Evolutionary conservation across 2,888 invertebrate species (phyloP).

Genomic region (Buathra laborator): DNA sequence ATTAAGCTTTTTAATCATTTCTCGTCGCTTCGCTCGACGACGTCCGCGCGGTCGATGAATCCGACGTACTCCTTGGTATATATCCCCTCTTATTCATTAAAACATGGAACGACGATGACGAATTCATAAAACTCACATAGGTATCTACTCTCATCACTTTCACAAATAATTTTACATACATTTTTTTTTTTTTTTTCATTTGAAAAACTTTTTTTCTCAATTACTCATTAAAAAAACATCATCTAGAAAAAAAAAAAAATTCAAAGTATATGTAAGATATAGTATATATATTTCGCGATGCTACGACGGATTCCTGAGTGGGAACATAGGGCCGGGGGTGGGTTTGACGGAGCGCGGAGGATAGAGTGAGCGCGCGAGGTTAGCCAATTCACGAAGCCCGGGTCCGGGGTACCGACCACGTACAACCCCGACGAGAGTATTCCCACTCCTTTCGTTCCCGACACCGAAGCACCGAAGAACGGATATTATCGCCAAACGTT

Average conservation of each 20-base stretch:
- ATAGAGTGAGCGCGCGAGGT: neutral
- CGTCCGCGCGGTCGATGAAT: constrained; percentile 43
- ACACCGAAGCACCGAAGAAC: constrained; percentile 77
- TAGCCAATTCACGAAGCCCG: neutral
- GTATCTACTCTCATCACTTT: neutral
- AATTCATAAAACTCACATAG: neutral
- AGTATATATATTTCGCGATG: neutral
- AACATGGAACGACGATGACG: constrained; percentile 2
- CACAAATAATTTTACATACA: neutral
- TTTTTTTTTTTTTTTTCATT: neutral
- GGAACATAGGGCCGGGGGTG: constrained; percentile 45
- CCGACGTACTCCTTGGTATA: constrained; percentile 10
- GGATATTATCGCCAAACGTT: constrained; percentile 85
- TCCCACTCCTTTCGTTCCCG: constrained; percentile 50
- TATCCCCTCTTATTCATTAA: neutral
- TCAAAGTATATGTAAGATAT: neutral
- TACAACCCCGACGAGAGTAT: constrained; percentile 2
- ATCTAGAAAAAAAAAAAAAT: neutral
- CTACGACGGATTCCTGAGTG: constrained; percentile 10
- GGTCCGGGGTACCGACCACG: neutral
- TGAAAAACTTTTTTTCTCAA: neutral
- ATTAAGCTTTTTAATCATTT: constrained; percentile 79
- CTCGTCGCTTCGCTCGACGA: constrained; percentile 55
- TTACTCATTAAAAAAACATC: neutral
- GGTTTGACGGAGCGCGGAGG: constrained; percentile 31